A percentile compares a stretch with the other conserved stretches of the same genome.
Conservation (phyloP, 2,797 vertebrate species). For the Neosilurus mollespiculum region DNA sequence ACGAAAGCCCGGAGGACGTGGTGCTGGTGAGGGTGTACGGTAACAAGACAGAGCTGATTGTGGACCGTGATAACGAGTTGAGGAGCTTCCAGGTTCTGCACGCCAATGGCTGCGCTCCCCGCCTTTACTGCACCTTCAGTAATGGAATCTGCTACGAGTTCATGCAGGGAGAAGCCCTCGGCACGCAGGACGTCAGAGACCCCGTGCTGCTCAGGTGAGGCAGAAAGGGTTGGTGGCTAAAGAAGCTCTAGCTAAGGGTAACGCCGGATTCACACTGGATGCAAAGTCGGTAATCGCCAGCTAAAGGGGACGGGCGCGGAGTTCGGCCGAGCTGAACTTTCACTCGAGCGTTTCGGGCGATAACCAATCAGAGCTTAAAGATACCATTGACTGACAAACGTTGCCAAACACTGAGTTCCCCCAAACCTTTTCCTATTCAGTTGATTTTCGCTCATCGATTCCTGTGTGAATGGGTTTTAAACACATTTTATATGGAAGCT, state of each 20-base stretch:
- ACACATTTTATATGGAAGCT: too few species aligned
- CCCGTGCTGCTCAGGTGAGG: constrained; percentile 69
- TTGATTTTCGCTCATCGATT: too few species aligned
- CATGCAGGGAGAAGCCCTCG: constrained; percentile 87
- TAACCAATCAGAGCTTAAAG: too few species aligned
- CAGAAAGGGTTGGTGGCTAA: neutral
- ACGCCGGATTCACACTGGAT: too few species aligned
- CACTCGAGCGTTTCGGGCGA: too few species aligned
- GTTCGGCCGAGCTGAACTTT: too few species aligned
- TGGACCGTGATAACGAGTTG: constrained; percentile 93
- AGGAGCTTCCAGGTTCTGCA: constrained; percentile 93
- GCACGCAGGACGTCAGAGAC: constrained; percentile 85
- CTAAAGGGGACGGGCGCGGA: too few species aligned
- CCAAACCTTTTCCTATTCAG: too few species aligned
- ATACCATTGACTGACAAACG: too few species aligned
- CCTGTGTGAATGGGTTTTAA: too few species aligned
- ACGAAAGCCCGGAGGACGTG: constrained; percentile 81
- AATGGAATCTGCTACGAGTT: constrained; percentile 97
- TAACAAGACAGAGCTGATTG: constrained; percentile 90
- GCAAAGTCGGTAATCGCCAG: too few species aligned
- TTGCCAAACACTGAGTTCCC: too few species aligned
- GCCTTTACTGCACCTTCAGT: constrained; percentile 94
- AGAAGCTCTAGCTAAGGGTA: neutral
- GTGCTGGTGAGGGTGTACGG: constrained; percentile 93
- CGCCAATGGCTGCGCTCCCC: constrained; percentile 90